Percentiles rank a stretch among this genome's conserved stretches.
Conservation (phyloP, 2,888 invertebrate genomes). For the Anagyrus pseudococci region DNA sequence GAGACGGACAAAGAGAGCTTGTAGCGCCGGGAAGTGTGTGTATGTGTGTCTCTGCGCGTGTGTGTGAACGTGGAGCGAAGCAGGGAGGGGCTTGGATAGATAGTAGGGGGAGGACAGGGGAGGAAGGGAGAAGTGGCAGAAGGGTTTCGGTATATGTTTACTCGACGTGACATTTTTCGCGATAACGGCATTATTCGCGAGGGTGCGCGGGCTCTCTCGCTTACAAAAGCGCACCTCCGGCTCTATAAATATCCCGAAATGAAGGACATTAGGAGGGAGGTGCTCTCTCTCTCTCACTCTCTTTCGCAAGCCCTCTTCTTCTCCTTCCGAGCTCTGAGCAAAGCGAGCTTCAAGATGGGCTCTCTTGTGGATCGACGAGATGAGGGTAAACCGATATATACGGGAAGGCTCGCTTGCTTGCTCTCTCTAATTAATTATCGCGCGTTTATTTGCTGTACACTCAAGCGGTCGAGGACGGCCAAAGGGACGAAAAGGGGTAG, state of each 20-base stretch:
- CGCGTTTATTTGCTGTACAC: too few relatives aligned
- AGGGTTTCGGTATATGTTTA: constrained; percentile 26
- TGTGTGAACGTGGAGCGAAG: neutral
- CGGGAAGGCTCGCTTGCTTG: too few relatives aligned
- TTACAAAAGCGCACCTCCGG: constrained; percentile 2
- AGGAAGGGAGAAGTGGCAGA: constrained; percentile 2
- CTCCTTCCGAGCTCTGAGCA: too few relatives aligned
- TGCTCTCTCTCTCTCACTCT: constrained; percentile 20
- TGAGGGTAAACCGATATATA: too few relatives aligned
- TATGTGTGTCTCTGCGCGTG: neutral
- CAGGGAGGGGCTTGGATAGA: too few relatives aligned
- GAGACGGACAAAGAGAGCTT: neutral
- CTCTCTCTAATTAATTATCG: too few relatives aligned
- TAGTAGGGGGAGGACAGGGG: too few relatives aligned
- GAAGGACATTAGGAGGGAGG: constrained; percentile 8
- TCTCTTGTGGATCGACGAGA: too few relatives aligned
- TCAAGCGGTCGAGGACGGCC: too few relatives aligned
- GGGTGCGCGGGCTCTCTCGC: constrained; percentile 17
- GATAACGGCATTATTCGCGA: constrained; percentile 30
- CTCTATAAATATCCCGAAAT: constrained; percentile 25
- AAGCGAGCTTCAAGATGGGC: too few relatives aligned
- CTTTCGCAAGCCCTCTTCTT: too few relatives aligned
- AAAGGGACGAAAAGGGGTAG: too few relatives aligned
- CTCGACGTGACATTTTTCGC: constrained; percentile 35
- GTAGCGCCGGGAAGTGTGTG: neutral